Conservation (phyloP, 2,797 vertebrate species). For the Lates japonicus region DNA sequence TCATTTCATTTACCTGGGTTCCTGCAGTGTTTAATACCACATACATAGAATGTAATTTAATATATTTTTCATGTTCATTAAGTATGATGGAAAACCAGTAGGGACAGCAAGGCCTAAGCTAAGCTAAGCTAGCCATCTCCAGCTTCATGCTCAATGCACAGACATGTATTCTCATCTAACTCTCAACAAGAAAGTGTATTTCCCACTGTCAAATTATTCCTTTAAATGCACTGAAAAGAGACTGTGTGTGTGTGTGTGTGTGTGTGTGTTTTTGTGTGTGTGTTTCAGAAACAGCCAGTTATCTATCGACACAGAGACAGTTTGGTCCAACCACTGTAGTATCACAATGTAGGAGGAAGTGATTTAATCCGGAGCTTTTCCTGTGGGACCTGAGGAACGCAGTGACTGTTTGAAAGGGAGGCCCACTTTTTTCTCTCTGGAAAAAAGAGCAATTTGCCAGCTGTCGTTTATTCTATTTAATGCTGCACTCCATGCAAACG, state of each 20-base stretch:
- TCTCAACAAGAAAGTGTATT: slow-evolving; percentile 3
- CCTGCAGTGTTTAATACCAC: no score
- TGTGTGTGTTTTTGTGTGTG: background rate
- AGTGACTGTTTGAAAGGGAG: slow-evolving; percentile 51
- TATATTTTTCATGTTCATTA: no score
- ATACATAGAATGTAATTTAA: no score
- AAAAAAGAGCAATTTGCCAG: background rate
- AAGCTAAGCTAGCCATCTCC: slow-evolving; percentile 1
- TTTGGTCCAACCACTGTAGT: slow-evolving; percentile 37
- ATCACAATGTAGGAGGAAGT: slow-evolving; percentile 80
- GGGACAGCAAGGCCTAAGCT: background rate
- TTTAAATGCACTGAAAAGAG: slow-evolving; percentile 11
- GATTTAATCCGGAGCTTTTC: slow-evolving; percentile 74
- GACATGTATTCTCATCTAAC: background rate
- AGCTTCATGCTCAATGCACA: background rate
- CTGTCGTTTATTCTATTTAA: slow-evolving; percentile 16
- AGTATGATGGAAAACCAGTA: no score
- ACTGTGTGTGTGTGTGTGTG: background rate
- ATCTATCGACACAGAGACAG: slow-evolving; percentile 24
- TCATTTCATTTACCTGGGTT: no score
- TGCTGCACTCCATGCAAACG: background rate
- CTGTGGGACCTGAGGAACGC: slow-evolving; percentile 75
- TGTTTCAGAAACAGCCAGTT: slow-evolving; percentile 24
- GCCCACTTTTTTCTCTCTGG: slow-evolving; percentile 3
- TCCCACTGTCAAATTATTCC: background rate